Evolutionary conservation across 2,888 invertebrate genomes (phyloP).

Genomic region (Pseudanteris insignis): DNA sequence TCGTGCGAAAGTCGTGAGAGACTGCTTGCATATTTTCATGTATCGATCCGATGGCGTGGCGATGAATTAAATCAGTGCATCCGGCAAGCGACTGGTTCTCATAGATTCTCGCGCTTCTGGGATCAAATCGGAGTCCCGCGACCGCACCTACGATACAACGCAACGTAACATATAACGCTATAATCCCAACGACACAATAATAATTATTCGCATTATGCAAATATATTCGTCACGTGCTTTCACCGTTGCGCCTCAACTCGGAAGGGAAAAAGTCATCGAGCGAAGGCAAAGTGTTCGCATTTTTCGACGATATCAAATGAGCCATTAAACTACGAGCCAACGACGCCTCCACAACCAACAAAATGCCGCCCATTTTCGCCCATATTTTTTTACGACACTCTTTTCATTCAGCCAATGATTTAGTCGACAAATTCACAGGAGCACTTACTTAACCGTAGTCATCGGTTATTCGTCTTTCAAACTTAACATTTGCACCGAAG

Average conservation of each 20-base stretch:
- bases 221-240: slow-evolving; percentile 41
- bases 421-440: too few relatives aligned
- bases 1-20: slow-evolving; percentile 33
- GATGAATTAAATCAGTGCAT: slow-evolving; percentile 42
- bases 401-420: too few relatives aligned
- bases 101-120: slow-evolving; percentile 40
- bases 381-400: too few relatives aligned
- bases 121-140: slow-evolving; percentile 35
- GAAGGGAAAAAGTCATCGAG: too few relatives aligned
- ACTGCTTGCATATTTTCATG: slow-evolving; percentile 20
- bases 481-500: too few relatives aligned
- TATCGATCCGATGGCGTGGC: slow-evolving; percentile 25
- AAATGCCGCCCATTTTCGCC: too few relatives aligned
- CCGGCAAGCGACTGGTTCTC: slow-evolving; percentile 34
- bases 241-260: slow-evolving; percentile 27
- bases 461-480: too few relatives aligned
- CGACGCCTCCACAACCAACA: too few relatives aligned
- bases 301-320: too few relatives aligned
- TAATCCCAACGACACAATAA: slow-evolving; percentile 30
- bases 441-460: too few relatives aligned
- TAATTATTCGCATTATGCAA: slow-evolving; percentile 43
- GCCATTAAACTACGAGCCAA: too few relatives aligned
- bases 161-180: slow-evolving; percentile 20
- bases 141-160: slow-evolving; percentile 35
- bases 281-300: too few relatives aligned